These are phyloP conservation scores for Batillaria attramentaria DNA, from an alignment of 1,140 invertebrate genomes.

Conservation along the genomic window DNA sequence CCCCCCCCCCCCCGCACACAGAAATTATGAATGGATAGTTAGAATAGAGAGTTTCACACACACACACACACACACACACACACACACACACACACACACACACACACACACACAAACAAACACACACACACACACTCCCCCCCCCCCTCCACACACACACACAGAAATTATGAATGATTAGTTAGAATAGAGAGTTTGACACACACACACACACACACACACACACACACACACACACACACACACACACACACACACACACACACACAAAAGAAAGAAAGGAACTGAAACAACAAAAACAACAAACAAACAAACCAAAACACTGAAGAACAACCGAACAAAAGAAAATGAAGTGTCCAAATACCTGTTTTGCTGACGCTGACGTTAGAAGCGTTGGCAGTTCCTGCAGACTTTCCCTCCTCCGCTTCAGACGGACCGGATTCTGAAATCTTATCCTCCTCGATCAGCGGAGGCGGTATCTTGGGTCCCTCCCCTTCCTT, in stretches of 20 bases:
- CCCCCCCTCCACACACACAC: too few species aligned
- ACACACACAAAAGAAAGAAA: neutral
- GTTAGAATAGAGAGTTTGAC: neutral
- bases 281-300: too few species aligned
- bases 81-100: neutral
- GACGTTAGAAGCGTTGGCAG: too few species aligned
- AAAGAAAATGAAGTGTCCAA: too few species aligned
- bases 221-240: neutral
- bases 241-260: neutral
- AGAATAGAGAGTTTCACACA: neutral
- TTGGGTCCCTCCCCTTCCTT: too few species aligned
- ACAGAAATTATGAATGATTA: neutral
- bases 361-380: too few species aligned
- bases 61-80: neutral
- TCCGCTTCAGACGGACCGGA: too few species aligned
- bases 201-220: neutral
- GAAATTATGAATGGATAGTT: neutral
- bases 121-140: neutral
- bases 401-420: too few species aligned
- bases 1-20: neutral
- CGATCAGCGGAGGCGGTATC: conserved; percentile 17
- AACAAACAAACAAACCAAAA: too few species aligned
- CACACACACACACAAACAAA: neutral
- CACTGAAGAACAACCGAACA: too few species aligned
- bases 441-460: conserved; percentile 28